These are phyloP conservation scores for Aythya baeri DNA, from an alignment of 2,113 vertebrate genomes.

Conservation along the genomic window DNA sequence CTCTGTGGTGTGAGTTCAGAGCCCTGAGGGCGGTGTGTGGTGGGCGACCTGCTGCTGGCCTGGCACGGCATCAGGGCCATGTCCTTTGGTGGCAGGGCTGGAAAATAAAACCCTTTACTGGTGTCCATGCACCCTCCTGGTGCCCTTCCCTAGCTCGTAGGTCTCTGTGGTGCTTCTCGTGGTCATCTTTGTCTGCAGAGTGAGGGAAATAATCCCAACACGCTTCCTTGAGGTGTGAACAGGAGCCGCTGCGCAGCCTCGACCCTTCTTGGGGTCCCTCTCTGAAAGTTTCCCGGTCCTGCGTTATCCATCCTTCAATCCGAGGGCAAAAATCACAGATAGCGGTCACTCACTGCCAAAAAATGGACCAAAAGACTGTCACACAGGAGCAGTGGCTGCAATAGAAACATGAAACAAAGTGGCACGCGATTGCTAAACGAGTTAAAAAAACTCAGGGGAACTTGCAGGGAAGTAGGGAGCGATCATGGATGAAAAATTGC, in stretches of 20 bases:
- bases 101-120: slow-evolving; percentile 7
- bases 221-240: background rate
- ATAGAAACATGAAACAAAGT: background rate
- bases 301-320: background rate
- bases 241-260: background rate
- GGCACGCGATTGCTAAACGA: background rate
- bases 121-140: background rate
- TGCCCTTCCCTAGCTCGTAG: background rate
- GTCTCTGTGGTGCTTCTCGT: background rate
- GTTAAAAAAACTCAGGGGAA: background rate
- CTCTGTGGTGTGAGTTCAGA: too few relatives aligned
- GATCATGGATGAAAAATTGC: background rate
- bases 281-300: background rate
- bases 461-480: background rate
- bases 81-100: background rate
- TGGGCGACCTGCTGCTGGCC: too few relatives aligned
- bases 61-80: too few relatives aligned
- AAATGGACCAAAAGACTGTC: background rate
- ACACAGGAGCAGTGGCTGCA: background rate
- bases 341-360: background rate
- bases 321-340: background rate
- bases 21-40: too few relatives aligned
- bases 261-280: background rate
- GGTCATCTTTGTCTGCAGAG: background rate
- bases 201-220: background rate